Percentiles rank a stretch among this genome's conserved stretches.
phyloP scores from a whole-genome alignment of 2,113 vertebrate species.

The Eurypyga helias region DNA sequence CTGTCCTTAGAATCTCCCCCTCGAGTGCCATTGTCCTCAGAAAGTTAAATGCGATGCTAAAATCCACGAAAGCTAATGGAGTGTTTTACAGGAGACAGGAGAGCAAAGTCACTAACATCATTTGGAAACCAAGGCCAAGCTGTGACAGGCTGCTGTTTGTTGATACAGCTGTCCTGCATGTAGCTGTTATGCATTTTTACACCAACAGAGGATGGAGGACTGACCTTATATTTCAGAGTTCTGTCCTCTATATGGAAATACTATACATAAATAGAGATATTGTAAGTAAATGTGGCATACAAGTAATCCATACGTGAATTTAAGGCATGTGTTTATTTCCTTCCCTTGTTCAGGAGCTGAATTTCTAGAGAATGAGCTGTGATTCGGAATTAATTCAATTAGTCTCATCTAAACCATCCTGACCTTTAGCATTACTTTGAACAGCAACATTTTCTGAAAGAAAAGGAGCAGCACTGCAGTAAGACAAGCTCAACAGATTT shows the following conservation, averaged over 20 bases:
- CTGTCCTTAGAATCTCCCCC: not conserved
- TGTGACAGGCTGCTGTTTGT: not conserved
- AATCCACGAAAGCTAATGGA: not conserved
- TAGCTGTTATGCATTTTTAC: not conserved
- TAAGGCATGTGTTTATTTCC: not conserved
- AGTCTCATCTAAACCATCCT: not conserved
- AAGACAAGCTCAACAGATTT: slow-evolving; percentile 6
- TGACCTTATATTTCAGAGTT: not conserved
- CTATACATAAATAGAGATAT: not conserved
- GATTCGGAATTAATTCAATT: slow-evolving; percentile 9
- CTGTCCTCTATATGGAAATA: not conserved
- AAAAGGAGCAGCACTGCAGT: not conserved
- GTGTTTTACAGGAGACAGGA: not conserved
- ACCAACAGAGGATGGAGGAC: not conserved
- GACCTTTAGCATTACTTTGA: slow-evolving; percentile 25
- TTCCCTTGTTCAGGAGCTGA: not conserved
- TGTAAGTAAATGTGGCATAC: not conserved
- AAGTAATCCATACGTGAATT: not conserved
- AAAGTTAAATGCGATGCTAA: not conserved
- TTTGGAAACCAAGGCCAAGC: not conserved
- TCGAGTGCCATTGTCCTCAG: not conserved
- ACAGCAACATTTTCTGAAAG: not conserved
- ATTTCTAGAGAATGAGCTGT: not conserved
- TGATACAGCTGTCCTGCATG: not conserved
- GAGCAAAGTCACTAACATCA: not conserved